phyloP scores from a whole-genome alignment of 2,888 invertebrate species.

The Limnephilus rhombicus region DNA sequence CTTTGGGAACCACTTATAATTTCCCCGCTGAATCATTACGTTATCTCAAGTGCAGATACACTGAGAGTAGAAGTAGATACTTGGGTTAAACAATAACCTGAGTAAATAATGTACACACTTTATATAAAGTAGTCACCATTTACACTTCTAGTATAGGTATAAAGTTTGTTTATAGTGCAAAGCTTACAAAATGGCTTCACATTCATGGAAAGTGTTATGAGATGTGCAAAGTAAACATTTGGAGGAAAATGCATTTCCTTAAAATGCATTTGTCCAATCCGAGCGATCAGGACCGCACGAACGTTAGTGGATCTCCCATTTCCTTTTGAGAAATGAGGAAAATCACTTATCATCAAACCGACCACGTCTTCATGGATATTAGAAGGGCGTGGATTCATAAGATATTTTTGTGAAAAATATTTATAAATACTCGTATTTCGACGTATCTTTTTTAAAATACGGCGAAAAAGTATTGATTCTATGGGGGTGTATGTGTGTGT shows the following conservation, averaged over 20 bases:
- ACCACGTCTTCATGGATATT: neutral
- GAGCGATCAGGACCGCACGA: neutral
- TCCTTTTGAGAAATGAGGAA: constrained; percentile 6
- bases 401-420: neutral
- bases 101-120: too few species aligned
- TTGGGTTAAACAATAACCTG: too few species aligned
- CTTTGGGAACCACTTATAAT: too few species aligned
- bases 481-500: too few species aligned
- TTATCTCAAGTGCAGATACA: too few species aligned
- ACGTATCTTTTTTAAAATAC: neutral
- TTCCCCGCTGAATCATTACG: too few species aligned
- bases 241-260: neutral
- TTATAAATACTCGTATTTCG: too few species aligned
- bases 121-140: neutral
- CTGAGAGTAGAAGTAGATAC: too few species aligned
- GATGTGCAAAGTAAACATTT: neutral
- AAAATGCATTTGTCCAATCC: constrained; percentile 1
- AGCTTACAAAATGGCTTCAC: neutral
- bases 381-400: neutral
- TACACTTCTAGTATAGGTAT: neutral
- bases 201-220: neutral
- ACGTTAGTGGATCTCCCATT: neutral
- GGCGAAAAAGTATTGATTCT: too few species aligned
- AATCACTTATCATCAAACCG: constrained; percentile 23
- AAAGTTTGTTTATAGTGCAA: neutral